phyloP scores from a whole-genome alignment of 2,797 vertebrate species.

The Synaphobranchus kaupii region DNA sequence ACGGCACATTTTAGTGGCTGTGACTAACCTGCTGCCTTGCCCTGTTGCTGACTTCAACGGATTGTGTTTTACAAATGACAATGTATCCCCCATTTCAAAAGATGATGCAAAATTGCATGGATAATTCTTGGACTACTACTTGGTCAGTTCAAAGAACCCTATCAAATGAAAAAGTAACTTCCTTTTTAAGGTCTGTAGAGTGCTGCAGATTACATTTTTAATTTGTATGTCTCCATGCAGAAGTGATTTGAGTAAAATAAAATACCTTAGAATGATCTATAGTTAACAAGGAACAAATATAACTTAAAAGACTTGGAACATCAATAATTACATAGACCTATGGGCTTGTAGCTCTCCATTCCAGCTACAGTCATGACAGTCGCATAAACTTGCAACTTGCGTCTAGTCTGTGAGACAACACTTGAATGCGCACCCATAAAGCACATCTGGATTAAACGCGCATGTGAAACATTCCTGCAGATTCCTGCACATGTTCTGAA shows the following conservation, averaged over 20 bases:
- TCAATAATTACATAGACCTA: neutral
- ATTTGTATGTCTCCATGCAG: neutral
- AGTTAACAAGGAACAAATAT: slow-evolving; percentile 4
- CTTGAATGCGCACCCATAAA: neutral
- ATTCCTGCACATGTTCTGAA: neutral
- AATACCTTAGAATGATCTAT: neutral
- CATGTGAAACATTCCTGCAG: neutral
- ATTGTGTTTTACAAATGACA: neutral
- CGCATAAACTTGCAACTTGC: neutral
- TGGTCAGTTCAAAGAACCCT: neutral
- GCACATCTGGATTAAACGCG: neutral
- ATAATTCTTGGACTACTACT: neutral
- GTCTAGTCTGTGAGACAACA: neutral
- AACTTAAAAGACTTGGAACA: neutral
- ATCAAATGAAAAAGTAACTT: neutral
- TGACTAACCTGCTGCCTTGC: neutral
- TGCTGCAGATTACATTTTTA: neutral
- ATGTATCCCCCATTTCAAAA: neutral
- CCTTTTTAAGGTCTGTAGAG: neutral
- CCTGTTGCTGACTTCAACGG: neutral
- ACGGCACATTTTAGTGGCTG: neutral
- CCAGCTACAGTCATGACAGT: neutral
- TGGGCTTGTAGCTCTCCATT: neutral
- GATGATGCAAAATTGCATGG: neutral
- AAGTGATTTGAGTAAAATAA: slow-evolving; percentile 8